A percentile compares a stretch with the other conserved stretches of the same genome.
Conservation (phyloP, 1,140 invertebrate species). For the Cydia splendana region DNA sequence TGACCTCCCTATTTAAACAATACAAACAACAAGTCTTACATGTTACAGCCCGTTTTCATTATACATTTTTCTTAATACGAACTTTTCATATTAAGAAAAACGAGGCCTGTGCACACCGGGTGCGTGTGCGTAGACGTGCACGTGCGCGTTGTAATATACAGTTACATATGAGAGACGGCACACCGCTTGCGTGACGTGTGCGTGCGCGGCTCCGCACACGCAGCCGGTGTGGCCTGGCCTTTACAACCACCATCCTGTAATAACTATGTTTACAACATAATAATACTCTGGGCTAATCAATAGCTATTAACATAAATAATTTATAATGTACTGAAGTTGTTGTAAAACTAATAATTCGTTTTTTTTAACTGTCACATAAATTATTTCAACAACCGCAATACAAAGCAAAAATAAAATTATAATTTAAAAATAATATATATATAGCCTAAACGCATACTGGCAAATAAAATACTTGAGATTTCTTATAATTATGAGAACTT, state of each 20-base stretch:
- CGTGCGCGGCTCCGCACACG: too few relatives aligned
- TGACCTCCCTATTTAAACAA: slow-evolving; percentile 9
- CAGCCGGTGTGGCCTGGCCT: neutral
- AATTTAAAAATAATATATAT: slow-evolving; percentile 33
- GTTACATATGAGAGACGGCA: too few relatives aligned
- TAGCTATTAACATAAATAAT: slow-evolving; percentile 34
- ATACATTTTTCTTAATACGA: neutral
- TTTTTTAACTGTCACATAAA: neutral
- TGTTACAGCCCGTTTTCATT: slow-evolving; percentile 52
- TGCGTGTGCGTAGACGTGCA: too few relatives aligned
- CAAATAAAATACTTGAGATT: slow-evolving; percentile 20
- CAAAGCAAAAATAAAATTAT: slow-evolving; percentile 42
- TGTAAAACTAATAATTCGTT: slow-evolving; percentile 21
- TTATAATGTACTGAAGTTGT: slow-evolving; percentile 21
- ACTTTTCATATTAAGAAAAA: slow-evolving; percentile 17
- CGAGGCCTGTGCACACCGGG: neutral
- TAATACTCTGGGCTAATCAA: slow-evolving; percentile 44
- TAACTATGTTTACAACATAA: slow-evolving; percentile 41
- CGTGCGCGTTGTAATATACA: too few relatives aligned
- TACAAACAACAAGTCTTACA: slow-evolving; percentile 54
- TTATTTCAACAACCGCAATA: slow-evolving; percentile 20
- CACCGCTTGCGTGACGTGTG: too few relatives aligned
- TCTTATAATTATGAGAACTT: slow-evolving; percentile 5
- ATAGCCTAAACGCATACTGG: slow-evolving; percentile 19
- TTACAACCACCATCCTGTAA: slow-evolving; percentile 24